Evolutionary conservation across 1,140 invertebrate genomes (phyloP), one percentile per base, ranked within the genome.

Genomic region (Trachymyrmex septentrionalis): DNA sequence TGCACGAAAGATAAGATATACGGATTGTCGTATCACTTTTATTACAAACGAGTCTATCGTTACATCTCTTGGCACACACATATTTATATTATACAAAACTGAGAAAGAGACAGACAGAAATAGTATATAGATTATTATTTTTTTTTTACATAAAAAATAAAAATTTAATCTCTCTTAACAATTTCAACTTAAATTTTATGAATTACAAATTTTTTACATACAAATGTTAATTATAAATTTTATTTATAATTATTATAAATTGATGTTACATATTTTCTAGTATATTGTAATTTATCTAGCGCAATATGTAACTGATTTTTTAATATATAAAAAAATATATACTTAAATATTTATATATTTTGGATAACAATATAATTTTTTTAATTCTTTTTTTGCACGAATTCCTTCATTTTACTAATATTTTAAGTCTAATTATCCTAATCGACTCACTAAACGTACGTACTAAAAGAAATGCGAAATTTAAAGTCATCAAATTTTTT

Each of bases 1-100:
- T 21, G 48, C 71, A 73, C 34, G 27, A 66, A 66, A 78, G 59
- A 78, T 38, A 80, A 67, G 63, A 53, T n/a, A 27, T 27, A 21
- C 12, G 4, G 9, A 63, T 48, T 50, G 9, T 63, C 59, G 38
- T 63, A 38, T 77, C 16, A 38, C 2, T 44, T 38, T 63, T 27
- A 72, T 3, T 3, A 21, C 38, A 27, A 63, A 10, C n/a, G 7
- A 44, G 21, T 34, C 7, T 44, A 61, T 30, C 19, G 10, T 61
- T 59, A 38, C 16, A 59, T 78, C 19, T 48, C 34, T 63, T 30
- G 55, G 21, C n/a, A 30, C 30, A 30, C 30, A 6, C 30, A 59
- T 21, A 38, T 34, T 34, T 34, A 34, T 16, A 64, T 63, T 59
- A 12, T n/a, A 19, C 12, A 76, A 19, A 63, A 61, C 34, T 19